phyloP scores from a whole-genome alignment of 1,140 invertebrate species.

The Drosophila tsacasi region DNA sequence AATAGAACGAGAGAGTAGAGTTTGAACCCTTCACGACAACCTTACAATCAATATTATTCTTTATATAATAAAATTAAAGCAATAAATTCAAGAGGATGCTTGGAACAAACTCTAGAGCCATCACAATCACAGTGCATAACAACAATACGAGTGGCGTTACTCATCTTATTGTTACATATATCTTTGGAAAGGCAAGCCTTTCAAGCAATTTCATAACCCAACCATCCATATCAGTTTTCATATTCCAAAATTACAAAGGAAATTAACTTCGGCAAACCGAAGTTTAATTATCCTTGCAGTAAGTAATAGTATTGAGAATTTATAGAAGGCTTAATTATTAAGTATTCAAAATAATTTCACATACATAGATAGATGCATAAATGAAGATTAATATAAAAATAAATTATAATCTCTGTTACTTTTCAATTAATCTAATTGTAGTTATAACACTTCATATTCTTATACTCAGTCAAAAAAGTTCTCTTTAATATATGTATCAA shows the following conservation, averaged over 20 bases:
- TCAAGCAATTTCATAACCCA: too few relatives aligned
- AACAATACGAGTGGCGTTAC: too few relatives aligned
- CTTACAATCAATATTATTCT: too few relatives aligned
- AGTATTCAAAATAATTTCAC: not conserved
- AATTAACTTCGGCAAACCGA: too few relatives aligned
- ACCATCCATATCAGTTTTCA: not conserved
- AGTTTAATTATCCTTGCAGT: too few relatives aligned
- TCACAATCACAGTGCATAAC: too few relatives aligned
- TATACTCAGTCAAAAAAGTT: not conserved
- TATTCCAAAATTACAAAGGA: not conserved
- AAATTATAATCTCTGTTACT: not conserved
- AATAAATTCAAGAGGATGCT: too few relatives aligned
- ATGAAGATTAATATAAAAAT: not conserved
- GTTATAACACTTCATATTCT: not conserved
- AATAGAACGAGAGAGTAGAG: not conserved
- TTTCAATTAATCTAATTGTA: not conserved
- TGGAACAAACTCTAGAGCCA: too few relatives aligned
- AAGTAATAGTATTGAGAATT: too few relatives aligned
- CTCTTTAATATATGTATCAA: conserved; percentile 7
- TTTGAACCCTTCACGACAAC: too few relatives aligned
- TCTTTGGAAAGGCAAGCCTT: too few relatives aligned
- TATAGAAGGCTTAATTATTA: not conserved
- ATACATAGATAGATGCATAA: not conserved
- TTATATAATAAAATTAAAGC: too few relatives aligned
- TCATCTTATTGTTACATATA: not conserved